Evolutionary conservation across 2,113 vertebrate genomes (phyloP).

Genomic region (Ciconia maguari): DNA sequence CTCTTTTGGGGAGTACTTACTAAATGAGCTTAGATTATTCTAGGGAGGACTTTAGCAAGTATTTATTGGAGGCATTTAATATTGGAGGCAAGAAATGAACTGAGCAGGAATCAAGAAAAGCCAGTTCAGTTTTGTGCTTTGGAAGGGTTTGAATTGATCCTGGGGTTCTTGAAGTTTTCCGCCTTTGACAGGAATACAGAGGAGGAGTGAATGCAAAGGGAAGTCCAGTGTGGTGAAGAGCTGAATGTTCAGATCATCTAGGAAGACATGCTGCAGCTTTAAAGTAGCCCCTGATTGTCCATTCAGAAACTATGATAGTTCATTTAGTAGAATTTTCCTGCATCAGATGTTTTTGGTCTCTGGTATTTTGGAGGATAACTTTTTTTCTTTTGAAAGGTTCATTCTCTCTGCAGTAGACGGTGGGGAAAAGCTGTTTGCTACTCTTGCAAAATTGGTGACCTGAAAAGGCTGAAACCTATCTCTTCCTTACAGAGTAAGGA

Average conservation of each 20-base stretch:
- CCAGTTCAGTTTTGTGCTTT: neutral
- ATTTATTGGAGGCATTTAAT: neutral
- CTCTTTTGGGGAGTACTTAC: neutral
- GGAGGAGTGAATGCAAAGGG: neutral
- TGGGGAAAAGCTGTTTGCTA: neutral
- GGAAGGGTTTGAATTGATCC: neutral
- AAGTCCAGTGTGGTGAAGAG: neutral
- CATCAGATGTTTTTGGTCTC: neutral
- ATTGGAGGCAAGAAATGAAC: neutral
- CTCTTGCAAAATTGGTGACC: neutral
- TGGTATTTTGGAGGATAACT: neutral
- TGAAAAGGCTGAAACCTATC: neutral
- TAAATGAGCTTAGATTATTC: rapidly evolving
- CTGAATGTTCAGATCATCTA: neutral
- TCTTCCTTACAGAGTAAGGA: neutral
- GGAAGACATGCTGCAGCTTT: neutral
- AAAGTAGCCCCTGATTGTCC: neutral
- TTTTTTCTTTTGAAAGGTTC: neutral
- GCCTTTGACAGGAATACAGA: neutral
- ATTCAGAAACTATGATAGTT: neutral
- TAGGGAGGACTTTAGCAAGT: neutral
- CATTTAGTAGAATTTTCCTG: neutral
- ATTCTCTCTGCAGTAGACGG: neutral
- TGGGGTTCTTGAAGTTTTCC: neutral
- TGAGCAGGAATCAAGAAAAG: neutral